Evolutionary conservation across 2,113 vertebrate genomes (phyloP), one percentile per base, ranked within the genome.

Genomic region (Amblyopsis rosae): DNA sequence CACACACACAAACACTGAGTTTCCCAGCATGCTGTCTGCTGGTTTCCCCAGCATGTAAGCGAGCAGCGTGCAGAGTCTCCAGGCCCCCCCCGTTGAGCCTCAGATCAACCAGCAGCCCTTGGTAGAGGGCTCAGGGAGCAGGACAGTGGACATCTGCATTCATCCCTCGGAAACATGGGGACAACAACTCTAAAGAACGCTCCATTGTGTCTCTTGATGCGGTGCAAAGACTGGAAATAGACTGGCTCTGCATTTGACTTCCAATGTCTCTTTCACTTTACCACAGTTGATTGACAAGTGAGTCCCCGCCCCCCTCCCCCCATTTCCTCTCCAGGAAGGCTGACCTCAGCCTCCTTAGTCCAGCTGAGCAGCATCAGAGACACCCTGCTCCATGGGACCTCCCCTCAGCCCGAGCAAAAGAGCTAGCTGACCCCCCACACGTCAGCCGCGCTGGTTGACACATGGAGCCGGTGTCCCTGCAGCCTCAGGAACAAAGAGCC

Each of bases 21-120:
- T 41, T 62, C 62, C 45, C 68, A 56, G 65, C 65, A 33, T 59
- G 58, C 12, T 46, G 17, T 67, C 26, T 57, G 41, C 33, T 65
- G 17, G 32, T 48, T 72, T 51, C 66, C 45, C 19, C 50, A 78
- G 69, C 68, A 57, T 48, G 51, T 47, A 9, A 80, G 59, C 67
- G 67, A 48, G 32, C n/a, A 56, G 50, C 76, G 50, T 61, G 76
- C 77, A 68, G 75, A 76, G 59, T 50, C 19, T 3, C 17, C 33
- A 67, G 62, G 1, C 54, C 62, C 75, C 60, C 62, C 73, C 72
- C 73, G 73, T 60, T 41, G 57, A 70, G 57, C 71, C 59, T 70
- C 62, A 77, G 68, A 81, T 86, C 81, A 82, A 73, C 81, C 67
- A 73, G 32, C 49, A 70, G 73, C 57, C 72, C 68, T 15, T 46